Evolutionary conservation across 2,797 vertebrate genomes (phyloP).

Genomic region (Psittacula derbiana): DNA sequence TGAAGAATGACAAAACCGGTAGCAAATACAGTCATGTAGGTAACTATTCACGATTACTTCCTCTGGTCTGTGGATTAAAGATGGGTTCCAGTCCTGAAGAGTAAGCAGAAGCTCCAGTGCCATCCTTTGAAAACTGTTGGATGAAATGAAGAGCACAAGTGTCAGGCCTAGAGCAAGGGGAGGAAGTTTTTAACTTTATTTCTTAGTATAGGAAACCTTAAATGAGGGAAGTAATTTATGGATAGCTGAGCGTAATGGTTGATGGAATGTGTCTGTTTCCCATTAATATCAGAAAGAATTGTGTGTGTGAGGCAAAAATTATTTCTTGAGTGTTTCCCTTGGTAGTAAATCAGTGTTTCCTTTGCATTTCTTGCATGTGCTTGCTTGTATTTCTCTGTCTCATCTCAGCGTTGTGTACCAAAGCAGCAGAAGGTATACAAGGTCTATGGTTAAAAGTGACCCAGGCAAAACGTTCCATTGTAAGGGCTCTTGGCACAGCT

Average conservation of each 20-base stretch:
- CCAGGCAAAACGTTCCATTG: not conserved
- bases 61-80: not conserved
- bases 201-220: not conserved
- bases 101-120: not conserved
- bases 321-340: not conserved
- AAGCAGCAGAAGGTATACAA: not conserved
- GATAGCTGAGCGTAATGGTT: not conserved
- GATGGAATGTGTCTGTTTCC: not conserved
- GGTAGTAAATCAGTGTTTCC: not conserved
- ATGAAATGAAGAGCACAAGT: not conserved
- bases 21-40: not conserved
- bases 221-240: not conserved
- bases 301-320: not conserved
- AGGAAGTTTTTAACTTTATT: not conserved
- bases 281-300: not conserved
- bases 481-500: fast-evolving
- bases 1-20: slow-evolving; percentile 11
- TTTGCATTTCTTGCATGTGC: not conserved
- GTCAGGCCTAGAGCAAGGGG: not conserved
- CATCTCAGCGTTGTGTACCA: not conserved
- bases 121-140: not conserved
- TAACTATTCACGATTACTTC: not conserved
- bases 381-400: not conserved
- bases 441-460: not conserved
- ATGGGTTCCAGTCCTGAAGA: not conserved